Evolutionary conservation across 1,140 invertebrate genomes (phyloP), one percentile per base, ranked within the genome.

Genomic region (Plectrocnemia conspersa): DNA sequence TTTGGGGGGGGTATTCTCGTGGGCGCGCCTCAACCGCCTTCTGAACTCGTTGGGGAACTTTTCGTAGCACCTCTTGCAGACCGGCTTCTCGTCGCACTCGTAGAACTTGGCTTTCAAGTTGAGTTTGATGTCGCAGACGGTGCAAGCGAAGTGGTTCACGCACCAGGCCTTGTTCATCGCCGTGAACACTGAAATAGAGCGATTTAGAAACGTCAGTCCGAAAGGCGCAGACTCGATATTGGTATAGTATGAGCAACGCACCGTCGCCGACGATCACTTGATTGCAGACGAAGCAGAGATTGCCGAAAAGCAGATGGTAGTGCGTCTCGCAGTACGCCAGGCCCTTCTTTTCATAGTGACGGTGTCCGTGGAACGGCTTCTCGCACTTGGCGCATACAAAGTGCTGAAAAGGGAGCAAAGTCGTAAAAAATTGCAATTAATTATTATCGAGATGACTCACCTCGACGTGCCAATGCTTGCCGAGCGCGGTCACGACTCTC

Each of bases 161-260:
- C 97, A 99, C 96, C 96, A 99, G n/a, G 94, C 93, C 76, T 99
- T 99, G 71, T 98, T 97, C 61, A 99, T 75, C 29, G 97, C 96
- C 58, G 91, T 95, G 70, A 98, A 98, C 24, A 97, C 95, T 97
- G 72, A n/a, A 79, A 78, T 53, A 65, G 24, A 36, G 10, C 24
- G 42, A 21, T 10, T 40, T n/a, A 23, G 10, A 10, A 36, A 36
- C 1, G 50, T 53, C 38, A 10, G 9, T 7, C 9, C 5, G 25
- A 49, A 11, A 49, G 10, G 11, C 9, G 25, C 44, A 49, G n/a
- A 42, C 25, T 5, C 5, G 6, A 15, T 23, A 18, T 6, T 6
- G 23, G 23, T 7, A 6, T 44, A 23, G 1, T 3, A 13, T 9
- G 5, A 46, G 18, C 10, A 1, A 18, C 47, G 78, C 81, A 97